These are phyloP conservation scores for Drosophila tristis DNA, from an alignment of 1,140 invertebrate genomes.

Conservation along the genomic window DNA sequence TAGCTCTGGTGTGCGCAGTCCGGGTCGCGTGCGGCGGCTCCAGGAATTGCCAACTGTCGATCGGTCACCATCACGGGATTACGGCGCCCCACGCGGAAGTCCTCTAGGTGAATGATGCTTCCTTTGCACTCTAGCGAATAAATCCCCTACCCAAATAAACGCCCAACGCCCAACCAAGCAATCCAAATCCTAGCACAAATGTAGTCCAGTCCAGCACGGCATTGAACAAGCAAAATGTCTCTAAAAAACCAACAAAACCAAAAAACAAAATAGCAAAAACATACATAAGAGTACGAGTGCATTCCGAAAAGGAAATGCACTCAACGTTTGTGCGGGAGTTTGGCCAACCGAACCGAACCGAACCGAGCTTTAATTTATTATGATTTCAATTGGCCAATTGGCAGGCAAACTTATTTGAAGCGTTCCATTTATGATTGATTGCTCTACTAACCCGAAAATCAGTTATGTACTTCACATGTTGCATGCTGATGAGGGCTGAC, in stretches of 20 bases:
- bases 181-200: conserved; percentile 53
- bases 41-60: conserved; percentile 92
- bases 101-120: conserved; percentile 84
- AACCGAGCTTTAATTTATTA: conserved; percentile 7
- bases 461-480: background rate
- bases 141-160: conserved; percentile 1
- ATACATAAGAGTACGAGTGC: background rate
- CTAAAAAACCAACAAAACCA: background rate
- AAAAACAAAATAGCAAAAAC: conserved; percentile 6
- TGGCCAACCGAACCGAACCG: conserved; percentile 3
- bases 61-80: conserved; percentile 91
- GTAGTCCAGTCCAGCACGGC: conserved; percentile 54
- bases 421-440: conserved; percentile 9
- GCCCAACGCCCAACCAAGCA: conserved; percentile 11
- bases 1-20: conserved; percentile 84
- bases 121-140: conserved; percentile 5
- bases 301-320: conserved; percentile 3
- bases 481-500: background rate
- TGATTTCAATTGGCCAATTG: conserved; percentile 38
- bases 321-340: conserved; percentile 57
- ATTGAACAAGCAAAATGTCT: background rate
- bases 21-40: conserved; percentile 85
- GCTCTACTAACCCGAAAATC: conserved; percentile 30
- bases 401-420: conserved; percentile 34
- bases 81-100: conserved; percentile 87